A percentile compares a stretch with the other conserved stretches of the same genome.
phyloP scores from a whole-genome alignment of 2,113 vertebrate species.

The Rhadina sibilatrix region DNA sequence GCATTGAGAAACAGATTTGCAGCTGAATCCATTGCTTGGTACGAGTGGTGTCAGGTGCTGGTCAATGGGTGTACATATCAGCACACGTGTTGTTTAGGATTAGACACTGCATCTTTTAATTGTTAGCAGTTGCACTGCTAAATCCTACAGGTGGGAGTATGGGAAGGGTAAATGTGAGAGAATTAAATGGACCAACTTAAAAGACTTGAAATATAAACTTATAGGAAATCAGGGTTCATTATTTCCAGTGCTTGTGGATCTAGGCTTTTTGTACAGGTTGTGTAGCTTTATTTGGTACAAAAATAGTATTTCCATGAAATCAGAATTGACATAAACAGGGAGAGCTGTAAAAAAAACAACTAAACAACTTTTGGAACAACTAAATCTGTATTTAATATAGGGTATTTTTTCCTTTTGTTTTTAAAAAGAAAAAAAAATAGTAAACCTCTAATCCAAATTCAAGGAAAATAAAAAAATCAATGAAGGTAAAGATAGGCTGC shows the following conservation, averaged over 20 bases:
- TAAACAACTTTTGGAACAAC: neutral
- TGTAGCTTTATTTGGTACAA: neutral
- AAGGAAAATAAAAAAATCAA: neutral
- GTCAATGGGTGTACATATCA: neutral
- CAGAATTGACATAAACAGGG: neutral
- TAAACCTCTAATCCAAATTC: neutral
- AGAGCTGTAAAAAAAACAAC: neutral
- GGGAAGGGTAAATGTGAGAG: neutral
- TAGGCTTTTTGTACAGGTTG: neutral
- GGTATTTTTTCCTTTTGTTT: neutral
- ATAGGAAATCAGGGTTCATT: neutral
- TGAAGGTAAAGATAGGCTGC: neutral
- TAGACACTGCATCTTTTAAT: neutral
- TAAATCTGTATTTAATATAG: neutral
- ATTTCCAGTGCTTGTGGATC: neutral
- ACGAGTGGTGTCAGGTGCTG: neutral
- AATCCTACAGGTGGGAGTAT: neutral
- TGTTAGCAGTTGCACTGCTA: neutral
- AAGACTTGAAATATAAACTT: neutral
- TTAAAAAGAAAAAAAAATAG: neutral
- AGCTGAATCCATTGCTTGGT: neutral
- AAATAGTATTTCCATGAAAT: neutral
- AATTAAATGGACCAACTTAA: neutral
- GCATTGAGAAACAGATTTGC: neutral
- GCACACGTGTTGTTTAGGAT: neutral